phyloP scores from a whole-genome alignment of 2,888 invertebrate species.

The Eupithecia insigniata region DNA sequence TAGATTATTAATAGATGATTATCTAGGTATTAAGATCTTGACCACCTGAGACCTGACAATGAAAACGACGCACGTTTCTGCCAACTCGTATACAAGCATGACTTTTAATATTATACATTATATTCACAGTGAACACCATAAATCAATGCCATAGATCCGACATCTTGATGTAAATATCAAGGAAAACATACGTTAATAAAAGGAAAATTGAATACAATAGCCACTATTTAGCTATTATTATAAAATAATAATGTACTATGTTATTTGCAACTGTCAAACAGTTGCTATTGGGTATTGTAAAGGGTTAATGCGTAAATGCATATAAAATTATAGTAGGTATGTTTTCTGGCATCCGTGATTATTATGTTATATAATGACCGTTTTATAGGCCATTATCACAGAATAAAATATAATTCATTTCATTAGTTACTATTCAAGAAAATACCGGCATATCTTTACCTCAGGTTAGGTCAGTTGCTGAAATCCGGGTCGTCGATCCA shows the following conservation, averaged over 20 bases:
- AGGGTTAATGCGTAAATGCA: neutral
- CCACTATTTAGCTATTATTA: constrained; percentile 36
- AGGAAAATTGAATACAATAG: constrained; percentile 44
- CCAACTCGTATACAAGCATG: constrained; percentile 28
- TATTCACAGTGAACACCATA: constrained; percentile 29
- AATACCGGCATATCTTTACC: neutral
- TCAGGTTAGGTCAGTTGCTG: neutral
- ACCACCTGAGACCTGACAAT: constrained; percentile 21
- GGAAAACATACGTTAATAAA: constrained; percentile 37
- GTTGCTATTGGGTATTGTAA: constrained; percentile 17
- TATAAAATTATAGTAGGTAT: neutral
- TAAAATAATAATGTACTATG: constrained; percentile 22
- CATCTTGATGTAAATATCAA: constrained; percentile 41
- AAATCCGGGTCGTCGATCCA: neutral
- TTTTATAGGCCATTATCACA: neutral
- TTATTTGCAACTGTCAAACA: constrained; percentile 26
- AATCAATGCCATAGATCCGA: constrained; percentile 38
- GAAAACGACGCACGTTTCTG: constrained; percentile 28
- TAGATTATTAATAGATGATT: neutral
- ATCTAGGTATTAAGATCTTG: neutral
- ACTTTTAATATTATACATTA: constrained; percentile 25
- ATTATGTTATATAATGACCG: neutral
- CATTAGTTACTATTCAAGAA: neutral
- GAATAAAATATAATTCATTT: neutral
- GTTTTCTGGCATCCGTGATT: neutral